phyloP scores from a whole-genome alignment of 2,797 vertebrate species.

The Falco naumanni region DNA sequence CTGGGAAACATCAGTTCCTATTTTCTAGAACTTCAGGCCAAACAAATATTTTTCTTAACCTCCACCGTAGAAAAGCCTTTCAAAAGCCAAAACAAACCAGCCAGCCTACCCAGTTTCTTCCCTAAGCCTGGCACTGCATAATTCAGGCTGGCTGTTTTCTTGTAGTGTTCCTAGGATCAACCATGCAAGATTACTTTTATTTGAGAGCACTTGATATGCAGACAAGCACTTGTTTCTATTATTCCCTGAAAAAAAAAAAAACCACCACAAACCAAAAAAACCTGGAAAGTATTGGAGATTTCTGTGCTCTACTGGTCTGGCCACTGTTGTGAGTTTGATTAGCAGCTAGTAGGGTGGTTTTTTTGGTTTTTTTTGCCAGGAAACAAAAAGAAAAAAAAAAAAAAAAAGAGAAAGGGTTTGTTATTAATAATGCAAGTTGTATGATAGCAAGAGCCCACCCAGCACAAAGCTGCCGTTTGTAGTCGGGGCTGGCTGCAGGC shows the following conservation, averaged over 20 bases:
- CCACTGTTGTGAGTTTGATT: not conserved
- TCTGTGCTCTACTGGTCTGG: not conserved
- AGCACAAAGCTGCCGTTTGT: not conserved
- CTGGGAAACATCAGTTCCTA: not conserved
- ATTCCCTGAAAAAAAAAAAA: no score
- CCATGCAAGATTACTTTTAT: no score
- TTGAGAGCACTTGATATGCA: not conserved
- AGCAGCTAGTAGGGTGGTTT: not conserved
- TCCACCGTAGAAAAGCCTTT: not conserved
- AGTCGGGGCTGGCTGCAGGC: accelerated
- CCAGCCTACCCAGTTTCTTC: not conserved
- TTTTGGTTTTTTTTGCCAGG: not conserved
- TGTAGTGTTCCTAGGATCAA: not conserved
- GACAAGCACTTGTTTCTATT: not conserved
- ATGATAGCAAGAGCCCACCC: not conserved
- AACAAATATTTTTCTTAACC: not conserved
- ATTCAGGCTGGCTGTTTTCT: not conserved
- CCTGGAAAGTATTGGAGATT: not conserved
- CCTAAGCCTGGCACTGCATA: not conserved
- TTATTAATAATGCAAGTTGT: not conserved
- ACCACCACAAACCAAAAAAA: no score
- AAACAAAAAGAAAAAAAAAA: no score
- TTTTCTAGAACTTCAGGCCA: not conserved
- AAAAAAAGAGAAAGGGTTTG: not conserved
- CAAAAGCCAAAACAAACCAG: not conserved